These are phyloP conservation scores for Desmodus rotundus DNA, from an alignment of 2,113 vertebrate species.

Conservation along the genomic window DNA sequence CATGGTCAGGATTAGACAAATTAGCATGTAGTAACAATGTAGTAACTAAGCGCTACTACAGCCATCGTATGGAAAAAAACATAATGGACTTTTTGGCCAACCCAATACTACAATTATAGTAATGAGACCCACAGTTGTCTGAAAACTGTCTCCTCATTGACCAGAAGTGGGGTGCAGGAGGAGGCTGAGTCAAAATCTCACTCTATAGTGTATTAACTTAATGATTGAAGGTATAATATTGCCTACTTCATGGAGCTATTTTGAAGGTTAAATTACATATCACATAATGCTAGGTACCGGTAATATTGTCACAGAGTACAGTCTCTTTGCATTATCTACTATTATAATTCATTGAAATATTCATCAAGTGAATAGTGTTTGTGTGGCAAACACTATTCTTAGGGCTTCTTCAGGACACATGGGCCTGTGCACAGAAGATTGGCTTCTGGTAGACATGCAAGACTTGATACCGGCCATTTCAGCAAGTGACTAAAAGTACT, in stretches of 20 bases:
- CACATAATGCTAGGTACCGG: neutral
- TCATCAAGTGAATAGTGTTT: neutral
- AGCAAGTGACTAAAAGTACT: neutral
- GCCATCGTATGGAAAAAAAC: no score
- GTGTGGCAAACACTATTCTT: neutral
- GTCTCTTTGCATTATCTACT: neutral
- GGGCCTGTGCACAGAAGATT: neutral
- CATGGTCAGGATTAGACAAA: neutral
- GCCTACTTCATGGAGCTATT: neutral
- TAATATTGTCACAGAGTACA: neutral
- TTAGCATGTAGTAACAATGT: no score
- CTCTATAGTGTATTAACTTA: neutral
- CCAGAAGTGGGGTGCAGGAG: neutral
- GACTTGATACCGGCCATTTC: neutral
- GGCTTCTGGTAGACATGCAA: neutral
- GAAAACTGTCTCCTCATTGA: neutral
- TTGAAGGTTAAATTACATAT: neutral
- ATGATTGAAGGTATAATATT: neutral
- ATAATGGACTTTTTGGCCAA: no score
- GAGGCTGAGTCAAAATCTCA: neutral
- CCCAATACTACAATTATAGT: neutral
- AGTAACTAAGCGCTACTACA: no score
- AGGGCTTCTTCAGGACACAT: neutral
- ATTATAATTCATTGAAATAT: conserved; percentile 4
- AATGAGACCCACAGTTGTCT: neutral